Conservation (phyloP, 2,113 vertebrate genomes). For the Leptobrachium ailaonicum region DNA sequence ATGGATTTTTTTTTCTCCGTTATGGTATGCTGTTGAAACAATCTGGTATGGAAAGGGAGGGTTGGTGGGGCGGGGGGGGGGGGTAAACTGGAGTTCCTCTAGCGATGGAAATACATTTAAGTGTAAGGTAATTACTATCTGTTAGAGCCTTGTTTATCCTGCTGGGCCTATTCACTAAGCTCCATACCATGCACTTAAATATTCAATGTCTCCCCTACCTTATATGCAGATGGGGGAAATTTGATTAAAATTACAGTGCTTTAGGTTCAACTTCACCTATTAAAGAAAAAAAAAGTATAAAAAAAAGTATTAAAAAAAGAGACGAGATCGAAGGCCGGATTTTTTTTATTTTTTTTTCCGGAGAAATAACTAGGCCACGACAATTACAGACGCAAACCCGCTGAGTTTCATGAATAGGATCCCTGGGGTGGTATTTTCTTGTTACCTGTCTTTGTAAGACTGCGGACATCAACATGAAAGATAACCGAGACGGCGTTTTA, state of each 20-base stretch:
- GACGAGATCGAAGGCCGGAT: constrained; percentile 63
- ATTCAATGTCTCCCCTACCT: constrained; percentile 73
- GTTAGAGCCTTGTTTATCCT: constrained; percentile 62
- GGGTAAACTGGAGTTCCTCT: constrained; percentile 49
- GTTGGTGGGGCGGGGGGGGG: too few relatives aligned
- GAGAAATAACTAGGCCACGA: constrained; percentile 75
- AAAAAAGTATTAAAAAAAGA: too few relatives aligned
- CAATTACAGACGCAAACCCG: constrained; percentile 70
- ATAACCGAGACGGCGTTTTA: constrained; percentile 55
- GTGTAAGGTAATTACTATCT: constrained; percentile 72
- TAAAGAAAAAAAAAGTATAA: constrained; percentile 67
- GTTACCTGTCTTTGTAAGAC: constrained; percentile 69
- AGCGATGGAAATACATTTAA: constrained; percentile 73
- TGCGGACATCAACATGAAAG: constrained; percentile 70
- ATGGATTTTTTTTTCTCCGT: constrained; percentile 1
- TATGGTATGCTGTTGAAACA: constrained; percentile 52
- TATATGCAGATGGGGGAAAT: constrained; percentile 74
- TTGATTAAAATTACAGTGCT: constrained; percentile 87
- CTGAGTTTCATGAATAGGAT: constrained; percentile 67
- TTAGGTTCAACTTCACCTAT: constrained; percentile 83
- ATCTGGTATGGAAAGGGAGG: constrained; percentile 44
- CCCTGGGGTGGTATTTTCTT: constrained; percentile 68
- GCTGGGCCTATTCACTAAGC: constrained; percentile 70
- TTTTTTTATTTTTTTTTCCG: constrained; percentile 64
- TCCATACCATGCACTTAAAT: constrained; percentile 78